Percentiles rank a stretch among this genome's conserved stretches.
Evolutionary conservation across 2,797 vertebrate species (phyloP).

Genomic region (Coranthus polyacanthus): DNA sequence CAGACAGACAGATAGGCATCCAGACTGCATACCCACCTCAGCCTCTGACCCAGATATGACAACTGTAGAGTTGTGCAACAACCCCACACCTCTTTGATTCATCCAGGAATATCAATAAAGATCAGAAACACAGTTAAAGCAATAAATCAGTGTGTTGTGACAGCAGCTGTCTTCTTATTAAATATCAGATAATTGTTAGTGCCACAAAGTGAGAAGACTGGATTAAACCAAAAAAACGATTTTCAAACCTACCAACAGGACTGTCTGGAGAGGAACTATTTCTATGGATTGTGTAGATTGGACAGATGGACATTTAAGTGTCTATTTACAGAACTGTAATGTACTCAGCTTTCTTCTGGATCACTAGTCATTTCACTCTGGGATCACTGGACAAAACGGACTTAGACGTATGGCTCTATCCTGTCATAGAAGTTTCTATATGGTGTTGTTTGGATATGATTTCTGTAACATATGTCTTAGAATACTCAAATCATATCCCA

Average conservation of each 20-base stretch:
- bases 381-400: too few relatives aligned
- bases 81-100: slow-evolving; percentile 44
- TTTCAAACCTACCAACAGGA: neutral
- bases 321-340: too few relatives aligned
- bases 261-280: neutral
- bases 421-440: too few relatives aligned
- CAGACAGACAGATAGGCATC: slow-evolving; percentile 64
- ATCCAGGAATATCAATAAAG: slow-evolving; percentile 53
- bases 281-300: too few relatives aligned
- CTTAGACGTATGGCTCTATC: too few relatives aligned
- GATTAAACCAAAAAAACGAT: neutral
- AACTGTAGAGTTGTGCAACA: slow-evolving; percentile 55
- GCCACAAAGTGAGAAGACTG: neutral
- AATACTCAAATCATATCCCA: too few relatives aligned
- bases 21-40: slow-evolving; percentile 57
- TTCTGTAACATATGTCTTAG: too few relatives aligned
- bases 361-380: too few relatives aligned
- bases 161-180: slow-evolving; percentile 29
- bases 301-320: too few relatives aligned
- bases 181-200: slow-evolving; percentile 6
- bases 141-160: slow-evolving; percentile 27
- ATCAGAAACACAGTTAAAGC: slow-evolving; percentile 16
- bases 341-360: too few relatives aligned
- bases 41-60: slow-evolving; percentile 58
- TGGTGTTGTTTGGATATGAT: too few relatives aligned